Evolutionary conservation across 2,797 vertebrate species (phyloP), one percentile per base, ranked within the genome.

Genomic region (Schizopygopsis pylzovi): DNA sequence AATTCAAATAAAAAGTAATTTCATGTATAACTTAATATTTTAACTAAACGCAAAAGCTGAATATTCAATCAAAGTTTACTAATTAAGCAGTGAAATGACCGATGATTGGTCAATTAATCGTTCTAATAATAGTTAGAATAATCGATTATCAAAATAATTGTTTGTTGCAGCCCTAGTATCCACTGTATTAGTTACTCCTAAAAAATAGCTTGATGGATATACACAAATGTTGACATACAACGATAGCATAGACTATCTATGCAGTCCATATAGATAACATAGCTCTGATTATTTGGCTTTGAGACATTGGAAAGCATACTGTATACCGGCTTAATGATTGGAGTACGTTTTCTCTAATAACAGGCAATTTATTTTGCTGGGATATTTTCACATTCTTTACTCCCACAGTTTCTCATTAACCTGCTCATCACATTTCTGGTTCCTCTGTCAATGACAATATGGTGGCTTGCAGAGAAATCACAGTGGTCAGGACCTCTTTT

Each of bases 361-460:
- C 56, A 63, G 4, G 16, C 13, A 2, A 22, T 41, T 41, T 12
- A 80, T 68, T 68, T 33, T n/a, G n/a, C n/a, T 20, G 25, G 12
- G 43, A n/a, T 49, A 33, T 67, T 47, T 28, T 20, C 63, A 47
- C 16, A 49, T 28, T 39, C 45, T 65, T 47, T 80, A 39, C 25
- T 33, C 72, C 39, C 25, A 84, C 45, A 81, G 72, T 25, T 56
- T 82, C 56, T 86, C 47, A 84, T 86, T 86, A 82, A 76, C 81
- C 82, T 86, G 54, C 82, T 86, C 73, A 63, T 88, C 82, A 85
- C 78, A 84, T 86, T 43, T 37, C 56, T 84, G 28, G n/a, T 54
- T 68, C 56, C 75, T 63, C 73, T 82, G 67, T 83, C 59, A 63
- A 41, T 80, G 77, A 73, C 61, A 80, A 70, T 67, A 71, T 63